These are phyloP conservation scores for Desoria tigrina DNA, from an alignment of 2,888 invertebrate species.

Conservation along the genomic window DNA sequence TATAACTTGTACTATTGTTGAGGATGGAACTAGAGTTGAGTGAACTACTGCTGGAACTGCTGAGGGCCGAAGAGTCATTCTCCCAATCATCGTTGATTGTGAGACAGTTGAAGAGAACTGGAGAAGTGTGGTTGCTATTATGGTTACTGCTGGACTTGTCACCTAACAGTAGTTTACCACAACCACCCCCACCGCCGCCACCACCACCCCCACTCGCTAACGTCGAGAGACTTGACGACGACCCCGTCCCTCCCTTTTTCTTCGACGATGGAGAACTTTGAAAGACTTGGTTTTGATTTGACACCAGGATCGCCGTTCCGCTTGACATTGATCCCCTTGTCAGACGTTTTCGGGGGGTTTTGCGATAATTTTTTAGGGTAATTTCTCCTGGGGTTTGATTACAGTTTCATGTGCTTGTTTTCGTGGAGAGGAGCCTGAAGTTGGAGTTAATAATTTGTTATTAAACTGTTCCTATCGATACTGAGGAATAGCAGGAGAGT, in stretches of 20 bases:
- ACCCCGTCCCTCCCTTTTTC: slow-evolving; percentile 1
- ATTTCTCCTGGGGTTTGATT: no score
- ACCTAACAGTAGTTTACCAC: background rate
- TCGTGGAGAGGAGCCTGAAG: no score
- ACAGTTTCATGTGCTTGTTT: no score
- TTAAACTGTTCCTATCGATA: no score
- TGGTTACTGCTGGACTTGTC: no score
- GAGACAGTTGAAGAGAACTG: slow-evolving; percentile 1
- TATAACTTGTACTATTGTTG: background rate
- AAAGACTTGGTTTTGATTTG: slow-evolving; percentile 31
- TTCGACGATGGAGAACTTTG: slow-evolving; percentile 4
- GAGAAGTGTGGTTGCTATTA: background rate
- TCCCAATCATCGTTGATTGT: slow-evolving; percentile 7
- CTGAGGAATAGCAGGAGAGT: no score
- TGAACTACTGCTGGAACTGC: background rate
- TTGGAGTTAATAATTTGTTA: no score
- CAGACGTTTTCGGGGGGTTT: no score
- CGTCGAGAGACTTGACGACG: background rate
- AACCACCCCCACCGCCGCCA: background rate
- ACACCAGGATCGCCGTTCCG: slow-evolving; percentile 39
- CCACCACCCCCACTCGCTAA: background rate
- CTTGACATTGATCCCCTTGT: slow-evolving; percentile 31
- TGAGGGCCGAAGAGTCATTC: background rate
- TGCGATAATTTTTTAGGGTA: no score
- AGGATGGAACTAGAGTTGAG: background rate